Conservation (phyloP, 2,888 invertebrate species). For the Stenchaetothrips biformis region DNA sequence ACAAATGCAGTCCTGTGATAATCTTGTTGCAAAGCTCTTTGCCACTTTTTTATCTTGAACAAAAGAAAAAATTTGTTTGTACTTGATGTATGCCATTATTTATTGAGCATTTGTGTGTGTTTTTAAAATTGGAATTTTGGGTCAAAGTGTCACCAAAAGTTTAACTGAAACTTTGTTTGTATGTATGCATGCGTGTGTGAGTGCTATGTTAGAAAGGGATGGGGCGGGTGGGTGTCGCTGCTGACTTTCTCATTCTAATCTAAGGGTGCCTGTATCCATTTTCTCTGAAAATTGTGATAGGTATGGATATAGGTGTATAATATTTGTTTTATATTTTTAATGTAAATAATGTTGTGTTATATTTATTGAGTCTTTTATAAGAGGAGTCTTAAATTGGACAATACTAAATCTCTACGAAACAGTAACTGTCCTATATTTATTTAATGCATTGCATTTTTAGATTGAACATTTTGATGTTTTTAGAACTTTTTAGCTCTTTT, state of each 20-base stretch:
- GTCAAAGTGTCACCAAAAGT: neutral
- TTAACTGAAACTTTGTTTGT: neutral
- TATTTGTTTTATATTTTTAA: neutral
- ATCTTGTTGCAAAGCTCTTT: too few species aligned
- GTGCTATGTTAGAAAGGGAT: neutral
- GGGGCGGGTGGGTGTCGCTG: neutral
- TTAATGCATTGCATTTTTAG: neutral
- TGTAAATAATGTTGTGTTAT: neutral
- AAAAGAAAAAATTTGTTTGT: too few species aligned
- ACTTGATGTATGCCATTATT: too few species aligned
- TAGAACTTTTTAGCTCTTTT: neutral
- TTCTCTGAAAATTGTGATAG: neutral
- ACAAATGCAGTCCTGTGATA: too few species aligned
- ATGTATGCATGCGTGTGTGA: neutral
- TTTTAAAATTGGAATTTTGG: too few species aligned
- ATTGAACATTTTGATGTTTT: neutral
- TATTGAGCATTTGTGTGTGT: too few species aligned
- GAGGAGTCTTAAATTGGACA: slow-evolving; percentile 7
- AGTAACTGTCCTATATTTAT: neutral
- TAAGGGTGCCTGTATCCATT: neutral
- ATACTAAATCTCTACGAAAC: neutral
- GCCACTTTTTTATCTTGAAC: too few species aligned
- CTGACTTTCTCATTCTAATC: neutral
- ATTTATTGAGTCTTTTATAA: slow-evolving; percentile 1
- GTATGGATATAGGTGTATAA: neutral